A percentile compares a stretch with the other conserved stretches of the same genome.
phyloP scores from a whole-genome alignment of 92 coral and sea anemone species.

The Desmophyllum pertusum region DNA sequence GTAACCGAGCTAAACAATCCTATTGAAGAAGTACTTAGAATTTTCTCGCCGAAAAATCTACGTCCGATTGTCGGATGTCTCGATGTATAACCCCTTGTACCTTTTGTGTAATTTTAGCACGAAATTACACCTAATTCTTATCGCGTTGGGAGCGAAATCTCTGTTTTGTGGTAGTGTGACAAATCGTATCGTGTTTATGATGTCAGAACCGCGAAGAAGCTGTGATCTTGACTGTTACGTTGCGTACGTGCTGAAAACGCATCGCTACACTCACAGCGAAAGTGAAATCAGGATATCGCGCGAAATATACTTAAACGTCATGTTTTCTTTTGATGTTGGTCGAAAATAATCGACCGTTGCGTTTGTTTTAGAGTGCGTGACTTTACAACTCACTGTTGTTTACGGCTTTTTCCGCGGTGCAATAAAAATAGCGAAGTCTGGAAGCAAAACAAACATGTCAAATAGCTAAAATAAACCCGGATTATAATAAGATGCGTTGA shows the following conservation, averaged over 20 bases:
- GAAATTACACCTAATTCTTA: constrained; percentile 1
- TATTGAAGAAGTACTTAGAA: constrained; percentile 1
- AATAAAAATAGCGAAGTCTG: constrained; percentile 31
- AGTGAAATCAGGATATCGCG: constrained; percentile 34
- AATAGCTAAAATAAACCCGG: constrained; percentile 4
- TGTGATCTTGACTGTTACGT: constrained; percentile 44
- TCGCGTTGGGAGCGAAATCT: constrained; percentile 6
- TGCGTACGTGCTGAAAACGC: constrained; percentile 43
- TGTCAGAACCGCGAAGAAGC: constrained; percentile 37
- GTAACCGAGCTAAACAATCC: constrained; percentile 38
- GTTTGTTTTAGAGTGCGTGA: constrained; percentile 35
- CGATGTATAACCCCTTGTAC: not conserved
- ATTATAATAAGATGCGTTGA: not conserved
- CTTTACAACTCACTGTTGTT: constrained; percentile 27
- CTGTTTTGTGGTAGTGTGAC: constrained; percentile 36
- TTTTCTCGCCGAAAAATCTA: constrained; percentile 6
- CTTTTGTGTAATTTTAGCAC: not conserved
- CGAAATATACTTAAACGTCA: constrained; percentile 24
- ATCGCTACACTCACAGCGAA: not conserved
- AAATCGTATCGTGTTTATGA: constrained; percentile 22
- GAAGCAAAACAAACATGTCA: constrained; percentile 32
- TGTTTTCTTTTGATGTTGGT: constrained; percentile 12
- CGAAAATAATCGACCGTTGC: not conserved
- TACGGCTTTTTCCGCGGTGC: constrained; percentile 18
- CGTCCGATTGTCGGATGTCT: constrained; percentile 15